Conservation (phyloP, 1,140 invertebrate species). For the Lycorma delicatula region DNA sequence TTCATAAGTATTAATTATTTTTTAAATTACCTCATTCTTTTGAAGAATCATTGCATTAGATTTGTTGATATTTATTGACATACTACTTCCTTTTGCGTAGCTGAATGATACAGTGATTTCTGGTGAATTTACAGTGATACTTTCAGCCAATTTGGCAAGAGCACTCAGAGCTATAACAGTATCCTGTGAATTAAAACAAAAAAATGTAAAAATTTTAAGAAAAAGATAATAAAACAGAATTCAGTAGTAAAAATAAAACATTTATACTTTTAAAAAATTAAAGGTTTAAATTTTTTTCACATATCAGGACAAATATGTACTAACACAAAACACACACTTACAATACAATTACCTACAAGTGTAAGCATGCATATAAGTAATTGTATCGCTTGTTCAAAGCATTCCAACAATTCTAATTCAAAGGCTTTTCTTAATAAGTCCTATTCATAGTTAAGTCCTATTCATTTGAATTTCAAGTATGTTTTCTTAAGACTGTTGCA, state of each 20-base stretch:
- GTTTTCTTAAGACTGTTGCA: no score
- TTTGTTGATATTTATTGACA: slow-evolving; percentile 55
- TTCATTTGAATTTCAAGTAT: no score
- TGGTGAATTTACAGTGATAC: slow-evolving; percentile 44
- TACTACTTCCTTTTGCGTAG: slow-evolving; percentile 45
- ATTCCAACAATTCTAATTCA: no score
- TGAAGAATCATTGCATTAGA: slow-evolving; percentile 68
- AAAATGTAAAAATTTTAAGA: not conserved
- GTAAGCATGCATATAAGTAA: no score
- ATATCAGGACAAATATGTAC: no score
- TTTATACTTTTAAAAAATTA: not conserved
- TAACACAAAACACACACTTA: no score
- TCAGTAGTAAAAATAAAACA: no score
- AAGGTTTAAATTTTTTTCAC: not conserved
- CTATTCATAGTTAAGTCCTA: no score
- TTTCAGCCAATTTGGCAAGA: slow-evolving; percentile 58
- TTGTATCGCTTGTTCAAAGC: no score
- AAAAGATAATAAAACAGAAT: not conserved
- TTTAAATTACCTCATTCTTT: slow-evolving; percentile 52
- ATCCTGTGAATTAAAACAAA: slow-evolving; percentile 43
- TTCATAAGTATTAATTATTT: not conserved
- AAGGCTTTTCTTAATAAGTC: no score
- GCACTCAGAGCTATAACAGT: slow-evolving; percentile 66
- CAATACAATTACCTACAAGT: no score
- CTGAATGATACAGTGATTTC: slow-evolving; percentile 44